These are phyloP conservation scores for Leiothrix lutea DNA, from an alignment of 2,113 vertebrate genomes.

Conservation along the genomic window DNA sequence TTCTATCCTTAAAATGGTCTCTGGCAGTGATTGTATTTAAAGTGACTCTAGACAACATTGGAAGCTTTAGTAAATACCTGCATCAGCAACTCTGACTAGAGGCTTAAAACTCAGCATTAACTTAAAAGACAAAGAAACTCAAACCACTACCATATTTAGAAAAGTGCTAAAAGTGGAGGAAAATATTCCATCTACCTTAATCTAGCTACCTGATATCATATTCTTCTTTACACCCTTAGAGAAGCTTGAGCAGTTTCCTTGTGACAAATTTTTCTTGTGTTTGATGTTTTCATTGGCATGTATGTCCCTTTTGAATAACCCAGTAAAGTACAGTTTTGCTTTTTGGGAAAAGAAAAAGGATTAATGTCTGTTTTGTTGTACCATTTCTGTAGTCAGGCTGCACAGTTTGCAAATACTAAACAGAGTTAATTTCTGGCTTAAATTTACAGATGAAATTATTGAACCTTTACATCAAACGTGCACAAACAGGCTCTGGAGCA, in stretches of 20 bases:
- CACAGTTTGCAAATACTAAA: background rate
- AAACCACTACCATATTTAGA: background rate
- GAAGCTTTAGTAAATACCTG: background rate
- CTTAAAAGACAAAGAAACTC: background rate
- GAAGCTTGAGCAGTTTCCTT: background rate
- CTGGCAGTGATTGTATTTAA: background rate
- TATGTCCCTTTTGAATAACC: background rate
- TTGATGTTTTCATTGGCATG: background rate
- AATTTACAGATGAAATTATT: constrained; percentile 90
- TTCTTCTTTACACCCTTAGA: background rate
- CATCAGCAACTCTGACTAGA: background rate
- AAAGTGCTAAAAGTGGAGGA: background rate
- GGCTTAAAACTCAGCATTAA: background rate
- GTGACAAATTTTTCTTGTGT: background rate
- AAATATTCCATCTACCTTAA: background rate
- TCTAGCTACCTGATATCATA: background rate
- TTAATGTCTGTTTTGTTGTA: background rate
- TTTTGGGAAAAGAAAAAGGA: background rate
- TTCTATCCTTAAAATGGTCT: background rate
- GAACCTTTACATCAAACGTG: constrained; percentile 97
- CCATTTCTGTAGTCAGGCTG: background rate
- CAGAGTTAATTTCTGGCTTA: constrained; percentile 34
- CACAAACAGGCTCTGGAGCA: constrained; percentile 88
- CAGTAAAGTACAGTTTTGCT: background rate
- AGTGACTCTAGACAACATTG: background rate